These are phyloP conservation scores for Catostomus latipinnis DNA, from an alignment of 2,797 vertebrate species.

Conservation along the genomic window DNA sequence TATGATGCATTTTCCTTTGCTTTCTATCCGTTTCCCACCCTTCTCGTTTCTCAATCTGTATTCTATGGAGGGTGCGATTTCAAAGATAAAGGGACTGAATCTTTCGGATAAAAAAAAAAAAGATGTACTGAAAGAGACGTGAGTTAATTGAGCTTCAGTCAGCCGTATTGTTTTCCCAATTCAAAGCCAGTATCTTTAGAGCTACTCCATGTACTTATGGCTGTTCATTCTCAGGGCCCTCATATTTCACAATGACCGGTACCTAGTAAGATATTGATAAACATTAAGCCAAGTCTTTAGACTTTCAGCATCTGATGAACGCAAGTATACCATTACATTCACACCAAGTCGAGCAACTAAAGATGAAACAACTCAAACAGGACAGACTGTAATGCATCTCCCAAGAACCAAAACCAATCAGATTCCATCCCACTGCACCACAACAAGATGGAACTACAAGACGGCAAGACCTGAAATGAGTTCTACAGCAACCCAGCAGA, in stretches of 20 bases:
- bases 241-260: background rate
- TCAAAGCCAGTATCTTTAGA: slow-evolving; percentile 62
- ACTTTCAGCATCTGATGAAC: background rate
- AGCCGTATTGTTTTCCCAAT: slow-evolving; percentile 66
- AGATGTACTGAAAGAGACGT: slow-evolving; percentile 75
- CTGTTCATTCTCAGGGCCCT: background rate
- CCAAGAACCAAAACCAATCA: slow-evolving; percentile 28
- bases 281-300: background rate
- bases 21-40: background rate
- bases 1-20: slow-evolving; percentile 36
- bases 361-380: slow-evolving; percentile 6
- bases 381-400: background rate
- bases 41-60: slow-evolving; percentile 60
- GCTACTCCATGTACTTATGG: slow-evolving; percentile 22
- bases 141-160: slow-evolving; percentile 66
- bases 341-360: background rate
- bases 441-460: slow-evolving; percentile 2
- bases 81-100: slow-evolving; percentile 62
- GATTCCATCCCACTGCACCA: slow-evolving; percentile 9
- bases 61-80: slow-evolving; percentile 60
- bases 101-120: slow-evolving; percentile 53
- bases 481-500: slow-evolving; percentile 9
- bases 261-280: background rate
- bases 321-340: slow-evolving; percentile 17
- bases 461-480: slow-evolving; percentile 19